Base-by-base conservation (phyloP, 2,113 vertebrate species). In the Gobius niger region DNA sequence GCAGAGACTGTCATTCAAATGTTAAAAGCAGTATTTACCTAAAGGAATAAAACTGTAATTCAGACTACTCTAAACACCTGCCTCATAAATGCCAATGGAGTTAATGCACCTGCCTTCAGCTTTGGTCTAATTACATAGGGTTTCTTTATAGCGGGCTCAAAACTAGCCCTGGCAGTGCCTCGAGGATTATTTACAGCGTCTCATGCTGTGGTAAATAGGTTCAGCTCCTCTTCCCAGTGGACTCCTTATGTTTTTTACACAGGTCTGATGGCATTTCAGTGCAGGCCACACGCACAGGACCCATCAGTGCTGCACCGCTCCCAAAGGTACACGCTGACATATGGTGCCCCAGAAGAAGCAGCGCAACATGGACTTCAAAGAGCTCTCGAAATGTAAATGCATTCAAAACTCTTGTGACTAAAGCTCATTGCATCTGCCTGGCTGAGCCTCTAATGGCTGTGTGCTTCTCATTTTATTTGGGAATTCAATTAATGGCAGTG, bases 401-500 rank as follows among this genome's bases (percentile, higher is more conserved):
- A n/a, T 59, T 15, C 56, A 59, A 59, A 59, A 14, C 52, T 24
- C 52, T 11, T 14, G 11, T 24, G 24, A 40, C 13, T 59, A 46
- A 46, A 47, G 42, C 16, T 42, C 7, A 42, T 59, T 19, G 40
- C 40, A 68, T 66, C 40, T 18, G 44, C 71, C 16, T 76, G 53
- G n/a, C 60, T 19, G 44, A 47, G 51, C 16, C 47, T 70, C 49
- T 12, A 57, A 44, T 61, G 19, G 49, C 81, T 68, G 70, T 71
- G 42, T 60, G 54, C 14, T 75, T 73, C 75, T 14, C 62, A 67
- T 72, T 72, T 56, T 44, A 61, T 73, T 80, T 57, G 49, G 18
- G 77, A 80, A 82, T 78, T 78, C 75, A 73, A 84, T 87, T 76
- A 80, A 66, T 70, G 52, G 57, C 60, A 65, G 67, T 62, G 34